These are phyloP conservation scores for Styela clava DNA, from an alignment of 23 tunicate genomes.

Conservation along the genomic window DNA sequence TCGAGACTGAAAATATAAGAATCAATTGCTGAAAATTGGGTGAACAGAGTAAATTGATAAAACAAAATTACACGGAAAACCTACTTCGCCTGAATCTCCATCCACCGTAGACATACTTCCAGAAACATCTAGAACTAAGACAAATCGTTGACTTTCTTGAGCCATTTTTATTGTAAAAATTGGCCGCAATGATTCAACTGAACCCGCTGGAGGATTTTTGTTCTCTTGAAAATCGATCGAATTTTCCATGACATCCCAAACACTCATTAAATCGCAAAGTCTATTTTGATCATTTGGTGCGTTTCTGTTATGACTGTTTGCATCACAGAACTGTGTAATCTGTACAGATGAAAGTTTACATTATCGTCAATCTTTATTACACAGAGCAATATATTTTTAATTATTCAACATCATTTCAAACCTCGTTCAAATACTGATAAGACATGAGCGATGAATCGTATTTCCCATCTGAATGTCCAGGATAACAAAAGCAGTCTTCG, in stretches of 20 bases:
- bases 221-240: conserved; percentile 38
- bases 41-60: too few species aligned
- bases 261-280: conserved; percentile 51
- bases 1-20: neutral
- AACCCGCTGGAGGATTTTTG: conserved; percentile 12
- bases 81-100: conserved; percentile 5
- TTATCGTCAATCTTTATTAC: too few species aligned
- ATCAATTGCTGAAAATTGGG: neutral
- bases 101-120: conserved; percentile 60
- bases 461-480: conserved; percentile 29
- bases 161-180: conserved; percentile 28
- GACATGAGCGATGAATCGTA: conserved; percentile 47
- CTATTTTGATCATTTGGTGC: conserved; percentile 88
- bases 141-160: conserved; percentile 11
- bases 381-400: too few species aligned
- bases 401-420: neutral
- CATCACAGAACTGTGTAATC: neutral
- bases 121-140: conserved; percentile 64
- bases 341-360: too few species aligned
- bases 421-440: conserved; percentile 41
- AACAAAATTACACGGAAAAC: too few species aligned
- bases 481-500: conserved; percentile 47
- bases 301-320: conserved; percentile 33
- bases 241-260: conserved; percentile 56
- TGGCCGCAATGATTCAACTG: conserved; percentile 19